Evolutionary conservation across 2,888 invertebrate genomes (phyloP).

Genomic region (Watsonalla binaria): DNA sequence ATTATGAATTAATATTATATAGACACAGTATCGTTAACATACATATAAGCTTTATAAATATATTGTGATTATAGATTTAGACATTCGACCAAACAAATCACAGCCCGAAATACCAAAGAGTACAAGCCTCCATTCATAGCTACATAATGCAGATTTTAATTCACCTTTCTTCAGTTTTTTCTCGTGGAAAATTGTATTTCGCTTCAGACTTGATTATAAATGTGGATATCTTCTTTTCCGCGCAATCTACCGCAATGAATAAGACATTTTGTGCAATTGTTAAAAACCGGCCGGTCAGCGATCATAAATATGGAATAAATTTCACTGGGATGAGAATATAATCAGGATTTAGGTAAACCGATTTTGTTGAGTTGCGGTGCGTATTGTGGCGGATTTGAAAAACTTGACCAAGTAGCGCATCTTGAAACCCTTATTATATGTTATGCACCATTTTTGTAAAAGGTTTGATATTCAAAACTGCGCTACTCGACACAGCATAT

Average conservation of each 20-base stretch:
- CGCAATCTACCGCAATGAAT: constrained; percentile 43
- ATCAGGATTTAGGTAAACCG: constrained; percentile 59
- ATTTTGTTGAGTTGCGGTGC: constrained; percentile 31
- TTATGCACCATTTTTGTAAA: too few relatives aligned
- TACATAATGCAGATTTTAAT: constrained; percentile 13
- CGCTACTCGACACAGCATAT: too few relatives aligned
- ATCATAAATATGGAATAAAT: constrained; percentile 67
- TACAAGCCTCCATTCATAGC: neutral
- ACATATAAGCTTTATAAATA: too few relatives aligned
- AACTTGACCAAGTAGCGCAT: neutral
- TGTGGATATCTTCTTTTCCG: constrained; percentile 31
- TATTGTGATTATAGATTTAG: too few relatives aligned
- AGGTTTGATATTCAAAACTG: too few relatives aligned
- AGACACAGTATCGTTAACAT: too few relatives aligned
- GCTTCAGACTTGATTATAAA: constrained; percentile 42
- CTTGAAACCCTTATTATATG: too few relatives aligned
- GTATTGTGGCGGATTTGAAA: constrained; percentile 19
- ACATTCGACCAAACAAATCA: too few relatives aligned
- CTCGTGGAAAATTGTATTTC: constrained; percentile 38
- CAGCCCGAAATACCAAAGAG: constrained; percentile 1
- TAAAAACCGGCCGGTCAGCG: constrained; percentile 62
- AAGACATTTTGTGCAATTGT: constrained; percentile 51
- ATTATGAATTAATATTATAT: too few relatives aligned
- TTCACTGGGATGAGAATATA: constrained; percentile 59
- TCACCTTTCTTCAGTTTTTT: constrained; percentile 6